Conservation (phyloP, 2,113 vertebrate genomes). For the Syrmaticus mikado region DNA sequence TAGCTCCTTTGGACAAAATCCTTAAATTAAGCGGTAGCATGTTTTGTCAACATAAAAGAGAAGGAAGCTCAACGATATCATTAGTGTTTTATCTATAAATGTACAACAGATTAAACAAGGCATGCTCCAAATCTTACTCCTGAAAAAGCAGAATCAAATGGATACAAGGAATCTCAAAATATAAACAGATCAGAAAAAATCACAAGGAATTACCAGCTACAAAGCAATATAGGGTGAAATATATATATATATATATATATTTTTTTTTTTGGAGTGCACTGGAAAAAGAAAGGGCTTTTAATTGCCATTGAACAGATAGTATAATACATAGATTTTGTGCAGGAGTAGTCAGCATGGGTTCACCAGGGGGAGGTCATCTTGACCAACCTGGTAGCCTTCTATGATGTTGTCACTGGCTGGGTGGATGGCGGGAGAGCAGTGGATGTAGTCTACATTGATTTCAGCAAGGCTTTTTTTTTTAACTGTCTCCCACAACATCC, state of each 20-base stretch:
- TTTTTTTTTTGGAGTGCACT: not conserved
- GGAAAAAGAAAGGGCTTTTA: not conserved
- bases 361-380: too few relatives aligned
- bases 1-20: constrained; percentile 37
- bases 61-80: constrained; percentile 10
- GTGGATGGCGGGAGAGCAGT: too few relatives aligned
- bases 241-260: too few relatives aligned
- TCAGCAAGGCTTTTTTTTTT: too few relatives aligned
- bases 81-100: not conserved
- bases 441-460: too few relatives aligned
- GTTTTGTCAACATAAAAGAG: not conserved
- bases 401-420: too few relatives aligned
- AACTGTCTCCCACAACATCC: too few relatives aligned
- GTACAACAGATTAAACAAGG: not conserved
- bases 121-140: not conserved
- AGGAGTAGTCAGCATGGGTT: too few relatives aligned
- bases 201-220: not conserved
- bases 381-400: too few relatives aligned
- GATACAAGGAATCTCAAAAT: not conserved
- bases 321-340: not conserved
- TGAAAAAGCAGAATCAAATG: constrained; percentile 7
- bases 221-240: not conserved
- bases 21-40: not conserved
- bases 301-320: not conserved
- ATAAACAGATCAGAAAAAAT: not conserved